phyloP scores from a whole-genome alignment of 23 tunicate genomes.

The Oikopleura vanhoeffeni region DNA sequence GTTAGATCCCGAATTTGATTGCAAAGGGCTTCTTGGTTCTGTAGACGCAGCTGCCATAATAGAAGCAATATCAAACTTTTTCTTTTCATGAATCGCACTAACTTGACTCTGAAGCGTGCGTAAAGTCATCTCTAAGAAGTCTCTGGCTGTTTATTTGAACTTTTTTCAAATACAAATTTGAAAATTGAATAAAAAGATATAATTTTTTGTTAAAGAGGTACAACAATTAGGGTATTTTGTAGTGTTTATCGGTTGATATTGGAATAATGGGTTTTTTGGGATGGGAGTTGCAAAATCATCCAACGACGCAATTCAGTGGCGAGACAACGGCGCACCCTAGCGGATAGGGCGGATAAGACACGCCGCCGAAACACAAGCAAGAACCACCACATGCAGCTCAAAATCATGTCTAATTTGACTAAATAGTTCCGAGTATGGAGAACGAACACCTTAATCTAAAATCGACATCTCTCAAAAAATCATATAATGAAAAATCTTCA shows the following conservation, averaged over 20 bases:
- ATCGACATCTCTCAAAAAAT: no score
- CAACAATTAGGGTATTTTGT: slow-evolving; percentile 13
- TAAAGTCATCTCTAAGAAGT: not conserved
- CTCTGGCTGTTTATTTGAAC: no score
- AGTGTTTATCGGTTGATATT: slow-evolving; percentile 13
- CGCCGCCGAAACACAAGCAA: not conserved
- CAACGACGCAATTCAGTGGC: not conserved
- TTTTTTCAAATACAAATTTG: not conserved
- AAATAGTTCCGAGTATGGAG: no score
- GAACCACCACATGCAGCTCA: no score
- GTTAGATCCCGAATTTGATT: slow-evolving; percentile 2
- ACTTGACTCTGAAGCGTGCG: not conserved
- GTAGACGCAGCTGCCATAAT: not conserved
- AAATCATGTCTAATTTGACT: no score
- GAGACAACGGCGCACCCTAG: not conserved
- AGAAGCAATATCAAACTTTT: not conserved
- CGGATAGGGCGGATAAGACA: not conserved
- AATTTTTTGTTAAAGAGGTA: no score
- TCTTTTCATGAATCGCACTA: slow-evolving; percentile 2
- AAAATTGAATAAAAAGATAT: not conserved
- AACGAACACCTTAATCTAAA: no score
- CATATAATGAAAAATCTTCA: no score
- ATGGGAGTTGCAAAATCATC: not conserved
- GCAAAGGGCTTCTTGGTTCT: not conserved
- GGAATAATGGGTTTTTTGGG: not conserved